Conservation (phyloP, 2,797 vertebrate species). For the Schizothorax lantsangensis region DNA sequence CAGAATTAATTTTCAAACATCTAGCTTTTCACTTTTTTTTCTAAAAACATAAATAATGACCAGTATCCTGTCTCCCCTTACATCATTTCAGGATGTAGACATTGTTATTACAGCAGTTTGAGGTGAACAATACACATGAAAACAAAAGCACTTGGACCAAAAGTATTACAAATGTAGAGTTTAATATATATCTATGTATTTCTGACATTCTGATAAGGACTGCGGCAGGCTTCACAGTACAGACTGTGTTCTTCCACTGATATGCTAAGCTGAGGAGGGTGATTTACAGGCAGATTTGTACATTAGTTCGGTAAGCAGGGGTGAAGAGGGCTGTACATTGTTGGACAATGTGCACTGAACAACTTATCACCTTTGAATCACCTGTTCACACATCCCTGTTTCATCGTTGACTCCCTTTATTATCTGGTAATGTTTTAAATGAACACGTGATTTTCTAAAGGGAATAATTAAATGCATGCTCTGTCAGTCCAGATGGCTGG, state of each 20-base stretch:
- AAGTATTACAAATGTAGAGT: constrained; percentile 84
- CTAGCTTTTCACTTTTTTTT: background rate
- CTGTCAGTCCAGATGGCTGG: constrained; percentile 39
- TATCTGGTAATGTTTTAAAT: constrained; percentile 54
- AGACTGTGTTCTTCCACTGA: constrained; percentile 82
- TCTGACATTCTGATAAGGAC: constrained; percentile 87
- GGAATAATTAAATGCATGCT: constrained; percentile 54
- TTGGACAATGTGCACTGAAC: constrained; percentile 74
- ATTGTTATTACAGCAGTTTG: background rate
- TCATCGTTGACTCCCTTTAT: constrained; percentile 44
- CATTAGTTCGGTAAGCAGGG: constrained; percentile 76
- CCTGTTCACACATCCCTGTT: constrained; percentile 48
- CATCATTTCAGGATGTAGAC: background rate
- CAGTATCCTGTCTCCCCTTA: background rate
- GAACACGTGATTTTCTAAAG: constrained; percentile 74
- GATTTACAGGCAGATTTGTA: constrained; percentile 77
- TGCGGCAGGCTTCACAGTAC: constrained; percentile 84
- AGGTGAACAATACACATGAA: constrained; percentile 6
- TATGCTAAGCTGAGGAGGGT: constrained; percentile 80
- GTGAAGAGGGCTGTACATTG: constrained; percentile 76
- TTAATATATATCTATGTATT: constrained; percentile 84
- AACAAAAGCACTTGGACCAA: constrained; percentile 49
- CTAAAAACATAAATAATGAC: background rate
- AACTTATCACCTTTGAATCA: constrained; percentile 57
- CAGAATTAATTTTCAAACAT: background rate